Conservation (phyloP, 92 coral and sea anemone species). For the Paragorgia papillata region DNA sequence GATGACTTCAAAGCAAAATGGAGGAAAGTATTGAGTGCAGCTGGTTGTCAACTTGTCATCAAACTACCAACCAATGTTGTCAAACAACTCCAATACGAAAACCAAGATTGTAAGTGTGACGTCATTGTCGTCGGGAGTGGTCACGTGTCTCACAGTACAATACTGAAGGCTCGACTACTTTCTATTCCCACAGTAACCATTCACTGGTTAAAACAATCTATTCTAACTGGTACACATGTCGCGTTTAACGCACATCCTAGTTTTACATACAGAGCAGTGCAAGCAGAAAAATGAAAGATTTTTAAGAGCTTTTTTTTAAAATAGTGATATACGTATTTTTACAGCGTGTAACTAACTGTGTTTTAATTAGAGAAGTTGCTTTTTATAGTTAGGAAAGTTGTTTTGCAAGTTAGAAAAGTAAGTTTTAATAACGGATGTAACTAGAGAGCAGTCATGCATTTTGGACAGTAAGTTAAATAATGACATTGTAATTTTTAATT, state of each 20-base stretch:
- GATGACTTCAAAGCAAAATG: slow-evolving; percentile 71
- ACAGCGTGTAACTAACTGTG: too few species aligned
- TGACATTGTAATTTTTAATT: too few species aligned
- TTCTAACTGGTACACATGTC: slow-evolving; percentile 77
- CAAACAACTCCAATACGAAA: slow-evolving; percentile 54
- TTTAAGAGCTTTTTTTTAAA: too few species aligned
- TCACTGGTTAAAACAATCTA: slow-evolving; percentile 91
- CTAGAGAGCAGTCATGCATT: too few species aligned
- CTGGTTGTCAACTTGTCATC: slow-evolving; percentile 72
- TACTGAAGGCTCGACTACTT: slow-evolving; percentile 63
- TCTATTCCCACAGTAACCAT: slow-evolving; percentile 80
- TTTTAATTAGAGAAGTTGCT: too few species aligned
- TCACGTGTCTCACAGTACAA: slow-evolving; percentile 67
- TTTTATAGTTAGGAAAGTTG: too few species aligned
- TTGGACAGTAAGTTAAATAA: too few species aligned
- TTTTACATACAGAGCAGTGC: slow-evolving; percentile 31
- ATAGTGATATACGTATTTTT: too few species aligned
- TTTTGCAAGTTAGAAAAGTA: too few species aligned
- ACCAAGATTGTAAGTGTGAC: slow-evolving; percentile 55
- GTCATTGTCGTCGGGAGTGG: slow-evolving; percentile 64
- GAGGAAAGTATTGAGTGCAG: slow-evolving; percentile 80
- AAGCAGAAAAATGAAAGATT: too few species aligned
- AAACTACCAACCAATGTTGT: slow-evolving; percentile 74
- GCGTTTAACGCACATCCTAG: slow-evolving; percentile 74
- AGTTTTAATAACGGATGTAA: too few species aligned